A percentile compares a stretch with the other conserved stretches of the same genome.
phyloP scores from a whole-genome alignment of 2,888 invertebrate genomes.

The Cheilosia pagana region DNA sequence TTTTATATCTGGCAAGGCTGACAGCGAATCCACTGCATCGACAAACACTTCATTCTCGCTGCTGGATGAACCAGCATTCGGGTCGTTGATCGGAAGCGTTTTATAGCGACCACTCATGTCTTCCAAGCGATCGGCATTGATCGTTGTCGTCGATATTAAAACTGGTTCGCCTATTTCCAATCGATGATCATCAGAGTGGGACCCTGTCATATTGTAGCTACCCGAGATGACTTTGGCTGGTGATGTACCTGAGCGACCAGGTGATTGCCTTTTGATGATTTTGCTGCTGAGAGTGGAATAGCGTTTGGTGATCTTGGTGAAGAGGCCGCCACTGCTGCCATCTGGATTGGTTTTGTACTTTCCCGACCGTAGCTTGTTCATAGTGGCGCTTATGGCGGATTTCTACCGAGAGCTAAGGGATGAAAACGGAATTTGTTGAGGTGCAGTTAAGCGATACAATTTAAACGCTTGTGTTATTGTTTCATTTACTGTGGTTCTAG shows the following conservation, averaged over 20 bases:
- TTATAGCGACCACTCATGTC: constrained; percentile 62
- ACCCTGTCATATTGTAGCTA: constrained; percentile 83
- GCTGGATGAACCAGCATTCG: constrained; percentile 76
- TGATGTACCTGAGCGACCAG: constrained; percentile 78
- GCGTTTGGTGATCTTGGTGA: constrained; percentile 82
- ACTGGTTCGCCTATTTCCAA: constrained; percentile 83
- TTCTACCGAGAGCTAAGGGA: constrained; percentile 43
- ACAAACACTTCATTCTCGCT: constrained; percentile 82
- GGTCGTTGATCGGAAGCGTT: constrained; percentile 44
- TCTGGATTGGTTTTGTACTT: constrained; percentile 77
- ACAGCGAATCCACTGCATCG: constrained; percentile 80
- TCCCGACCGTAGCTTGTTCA: constrained; percentile 76
- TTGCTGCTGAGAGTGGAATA: constrained; percentile 82
- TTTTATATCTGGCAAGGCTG: constrained; percentile 71
- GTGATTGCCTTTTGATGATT: constrained; percentile 80
- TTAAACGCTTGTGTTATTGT: constrained; percentile 78
- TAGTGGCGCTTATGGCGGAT: constrained; percentile 62
- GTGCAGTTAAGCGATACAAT: constrained; percentile 29
- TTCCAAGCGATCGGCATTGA: constrained; percentile 81
- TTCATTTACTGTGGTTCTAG: constrained; percentile 76
- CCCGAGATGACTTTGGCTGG: constrained; percentile 80
- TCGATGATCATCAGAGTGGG: constrained; percentile 82
- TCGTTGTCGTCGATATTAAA: constrained; percentile 82
- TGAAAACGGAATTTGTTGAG: constrained; percentile 46
- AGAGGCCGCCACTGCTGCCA: constrained; percentile 77